These are phyloP conservation scores for Chloroceryle inda DNA, from an alignment of 2,797 vertebrate genomes.

Conservation along the genomic window DNA sequence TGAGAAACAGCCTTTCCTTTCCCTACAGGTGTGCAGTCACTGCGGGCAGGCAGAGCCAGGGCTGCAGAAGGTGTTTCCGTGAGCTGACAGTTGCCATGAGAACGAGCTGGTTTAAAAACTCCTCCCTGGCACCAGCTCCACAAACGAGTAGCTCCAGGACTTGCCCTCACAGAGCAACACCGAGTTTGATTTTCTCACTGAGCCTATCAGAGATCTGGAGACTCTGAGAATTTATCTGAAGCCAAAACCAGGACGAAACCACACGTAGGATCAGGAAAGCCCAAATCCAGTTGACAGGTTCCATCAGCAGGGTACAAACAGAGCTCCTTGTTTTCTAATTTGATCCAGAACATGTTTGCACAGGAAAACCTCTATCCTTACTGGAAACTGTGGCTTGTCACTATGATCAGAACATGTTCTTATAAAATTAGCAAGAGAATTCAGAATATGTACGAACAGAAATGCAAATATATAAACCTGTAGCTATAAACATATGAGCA, in stretches of 20 bases:
- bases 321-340: background rate
- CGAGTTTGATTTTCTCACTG: background rate
- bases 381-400: background rate
- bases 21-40: background rate
- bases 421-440: background rate
- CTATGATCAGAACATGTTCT: background rate
- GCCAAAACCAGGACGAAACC: background rate
- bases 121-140: background rate
- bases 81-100: background rate
- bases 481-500: background rate
- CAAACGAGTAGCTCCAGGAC: background rate
- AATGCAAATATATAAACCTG: background rate
- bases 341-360: background rate
- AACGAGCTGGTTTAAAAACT: background rate
- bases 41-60: background rate
- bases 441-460: background rate
- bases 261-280: background rate
- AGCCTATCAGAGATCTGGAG: background rate
- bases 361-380: background rate
- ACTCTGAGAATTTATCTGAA: background rate
- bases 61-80: background rate
- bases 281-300: background rate
- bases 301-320: background rate
- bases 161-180: fast-evolving
- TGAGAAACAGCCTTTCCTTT: background rate